Evolutionary conservation across 2,888 invertebrate genomes (phyloP).

Genomic region (Torymus aiolomorphi): DNA sequence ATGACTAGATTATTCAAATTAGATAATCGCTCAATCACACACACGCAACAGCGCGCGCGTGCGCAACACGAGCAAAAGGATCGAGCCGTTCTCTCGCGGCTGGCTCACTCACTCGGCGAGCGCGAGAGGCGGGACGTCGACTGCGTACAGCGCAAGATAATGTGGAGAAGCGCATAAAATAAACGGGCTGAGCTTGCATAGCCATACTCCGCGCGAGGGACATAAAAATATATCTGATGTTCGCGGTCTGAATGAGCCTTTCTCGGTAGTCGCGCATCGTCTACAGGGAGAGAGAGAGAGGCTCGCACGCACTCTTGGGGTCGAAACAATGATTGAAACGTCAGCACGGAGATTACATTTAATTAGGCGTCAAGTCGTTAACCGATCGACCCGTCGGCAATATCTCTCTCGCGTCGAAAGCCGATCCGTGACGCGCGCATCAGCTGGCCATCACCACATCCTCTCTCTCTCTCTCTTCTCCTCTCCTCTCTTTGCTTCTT

Average conservation of each 20-base stretch:
- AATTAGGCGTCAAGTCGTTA: constrained; percentile 63
- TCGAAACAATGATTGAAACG: constrained; percentile 63
- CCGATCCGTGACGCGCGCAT: constrained; percentile 57
- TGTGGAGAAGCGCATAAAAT: constrained; percentile 32
- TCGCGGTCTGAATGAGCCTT: constrained; percentile 45
- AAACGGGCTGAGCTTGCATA: background rate
- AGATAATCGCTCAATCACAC: constrained; percentile 21
- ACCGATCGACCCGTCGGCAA: constrained; percentile 59
- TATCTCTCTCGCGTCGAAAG: constrained; percentile 56
- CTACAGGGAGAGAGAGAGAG: background rate
- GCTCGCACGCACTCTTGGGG: constrained; percentile 36
- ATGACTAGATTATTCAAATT: constrained; percentile 11
- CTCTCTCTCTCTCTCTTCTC: background rate
- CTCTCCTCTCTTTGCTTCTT: background rate
- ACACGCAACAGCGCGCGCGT: background rate
- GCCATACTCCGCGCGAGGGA: background rate
- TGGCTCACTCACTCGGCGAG: background rate
- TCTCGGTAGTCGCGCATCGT: constrained; percentile 31
- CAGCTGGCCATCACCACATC: constrained; percentile 38
- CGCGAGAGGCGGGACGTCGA: background rate
- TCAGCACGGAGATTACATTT: constrained; percentile 62
- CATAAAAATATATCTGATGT: constrained; percentile 48
- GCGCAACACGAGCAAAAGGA: constrained; percentile 1
- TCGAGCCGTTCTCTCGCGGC: background rate
- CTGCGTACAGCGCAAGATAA: constrained; percentile 23